Percentiles rank a stretch among this genome's conserved stretches.
Conservation (phyloP, 2,797 vertebrate species). For the Fringilla coelebs region DNA sequence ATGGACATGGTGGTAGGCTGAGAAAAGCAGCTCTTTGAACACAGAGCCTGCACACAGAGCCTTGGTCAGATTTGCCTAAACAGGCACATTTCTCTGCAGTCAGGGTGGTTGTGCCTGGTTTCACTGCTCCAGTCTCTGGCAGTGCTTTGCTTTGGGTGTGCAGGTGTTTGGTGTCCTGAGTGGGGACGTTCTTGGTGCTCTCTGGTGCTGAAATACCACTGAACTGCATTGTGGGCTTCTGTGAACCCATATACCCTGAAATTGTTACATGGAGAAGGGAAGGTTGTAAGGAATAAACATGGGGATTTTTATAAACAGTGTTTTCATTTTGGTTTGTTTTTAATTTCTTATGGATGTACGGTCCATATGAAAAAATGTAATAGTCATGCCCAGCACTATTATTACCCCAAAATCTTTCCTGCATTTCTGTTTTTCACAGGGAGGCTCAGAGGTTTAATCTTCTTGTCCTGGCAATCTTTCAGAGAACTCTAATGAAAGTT, state of each 20-base stretch:
- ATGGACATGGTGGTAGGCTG: not conserved
- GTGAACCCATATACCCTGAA: fast-evolving
- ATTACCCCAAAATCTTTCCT: not conserved
- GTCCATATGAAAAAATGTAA: no score
- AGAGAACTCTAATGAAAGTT: not conserved
- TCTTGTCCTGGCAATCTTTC: not conserved
- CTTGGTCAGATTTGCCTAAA: not conserved
- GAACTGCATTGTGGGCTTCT: fast-evolving
- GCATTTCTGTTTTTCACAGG: not conserved
- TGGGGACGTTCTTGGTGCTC: not conserved
- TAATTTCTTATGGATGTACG: not conserved
- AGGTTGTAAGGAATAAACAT: not conserved
- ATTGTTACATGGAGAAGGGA: not conserved
- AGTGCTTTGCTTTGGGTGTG: not conserved
- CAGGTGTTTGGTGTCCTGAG: not conserved
- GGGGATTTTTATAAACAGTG: not conserved
- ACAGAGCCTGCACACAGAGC: not conserved
- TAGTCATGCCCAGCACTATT: not conserved
- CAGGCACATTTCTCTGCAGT: not conserved
- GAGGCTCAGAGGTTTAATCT: not conserved
- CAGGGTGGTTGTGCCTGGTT: not conserved
- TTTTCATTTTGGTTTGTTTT: not conserved
- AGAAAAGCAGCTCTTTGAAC: not conserved
- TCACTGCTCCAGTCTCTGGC: not conserved
- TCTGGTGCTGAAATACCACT: not conserved